Evolutionary conservation across 2,113 vertebrate species (phyloP).

Genomic region (Galeopterus variegatus): DNA sequence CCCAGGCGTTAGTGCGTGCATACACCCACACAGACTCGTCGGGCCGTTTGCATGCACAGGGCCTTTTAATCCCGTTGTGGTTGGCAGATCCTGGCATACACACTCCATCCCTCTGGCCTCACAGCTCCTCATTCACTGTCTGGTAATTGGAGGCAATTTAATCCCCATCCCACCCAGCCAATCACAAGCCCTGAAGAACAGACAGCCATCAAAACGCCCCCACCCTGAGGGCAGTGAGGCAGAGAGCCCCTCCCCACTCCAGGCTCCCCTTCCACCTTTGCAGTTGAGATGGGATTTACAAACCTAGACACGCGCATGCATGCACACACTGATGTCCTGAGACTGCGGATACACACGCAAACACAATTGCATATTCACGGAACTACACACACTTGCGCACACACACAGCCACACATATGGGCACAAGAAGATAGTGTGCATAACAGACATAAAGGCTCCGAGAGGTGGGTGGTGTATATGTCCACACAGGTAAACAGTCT

Average conservation of each 20-base stretch:
- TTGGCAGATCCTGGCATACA: constrained; percentile 22
- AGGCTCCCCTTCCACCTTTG: neutral
- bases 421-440: neutral
- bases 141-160: constrained; percentile 72
- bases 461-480: rapidly evolving
- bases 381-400: neutral
- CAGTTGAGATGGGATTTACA: neutral
- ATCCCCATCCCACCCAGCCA: constrained; percentile 75
- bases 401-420: neutral
- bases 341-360: neutral
- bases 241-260: neutral
- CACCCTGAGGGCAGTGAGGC: neutral
- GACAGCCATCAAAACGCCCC: neutral
- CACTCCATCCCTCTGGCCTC: neutral
- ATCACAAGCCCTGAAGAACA: constrained; percentile 15
- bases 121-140: neutral
- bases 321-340: neutral
- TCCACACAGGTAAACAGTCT: neutral
- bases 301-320: neutral
- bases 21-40: neutral
- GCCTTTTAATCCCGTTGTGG: neutral
- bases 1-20: neutral
- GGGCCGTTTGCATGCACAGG: neutral
- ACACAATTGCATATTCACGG: neutral
- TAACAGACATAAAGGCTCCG: neutral